phyloP scores from a whole-genome alignment of 2,113 vertebrate species.

The Ancistrus triradiatus region DNA sequence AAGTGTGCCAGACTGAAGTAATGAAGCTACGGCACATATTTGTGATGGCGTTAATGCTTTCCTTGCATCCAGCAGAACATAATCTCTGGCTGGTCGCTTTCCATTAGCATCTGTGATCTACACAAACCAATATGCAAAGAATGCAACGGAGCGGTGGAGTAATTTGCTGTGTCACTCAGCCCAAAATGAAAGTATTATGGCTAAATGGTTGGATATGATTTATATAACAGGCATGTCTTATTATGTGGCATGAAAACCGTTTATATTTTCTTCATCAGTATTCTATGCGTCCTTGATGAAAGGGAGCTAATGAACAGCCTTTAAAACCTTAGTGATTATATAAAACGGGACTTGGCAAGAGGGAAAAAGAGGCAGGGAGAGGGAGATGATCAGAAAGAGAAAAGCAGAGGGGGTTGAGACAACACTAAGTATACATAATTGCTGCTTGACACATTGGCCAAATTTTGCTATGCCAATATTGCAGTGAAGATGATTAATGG shows the following conservation, averaged over 20 bases:
- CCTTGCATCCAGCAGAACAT: slow-evolving; percentile 63
- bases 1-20: slow-evolving; percentile 55
- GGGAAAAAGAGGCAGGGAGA: neutral
- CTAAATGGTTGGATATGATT: slow-evolving; percentile 66
- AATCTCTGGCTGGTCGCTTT: slow-evolving; percentile 69
- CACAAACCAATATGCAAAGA: slow-evolving; percentile 64
- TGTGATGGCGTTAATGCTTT: slow-evolving; percentile 56
- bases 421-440: slow-evolving; percentile 78
- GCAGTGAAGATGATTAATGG: slow-evolving; percentile 78
- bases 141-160: slow-evolving; percentile 63
- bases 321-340: slow-evolving; percentile 72
- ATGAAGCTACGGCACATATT: slow-evolving; percentile 56
- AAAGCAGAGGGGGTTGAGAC: slow-evolving; percentile 45
- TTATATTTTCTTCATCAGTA: slow-evolving; percentile 60
- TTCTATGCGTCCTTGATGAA: slow-evolving; percentile 63
- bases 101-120: slow-evolving; percentile 66
- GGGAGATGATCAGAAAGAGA: slow-evolving; percentile 39
- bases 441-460: slow-evolving; percentile 76
- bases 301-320: slow-evolving; percentile 68
- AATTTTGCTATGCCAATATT: slow-evolving; percentile 81
- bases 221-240: slow-evolving; percentile 64
- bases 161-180: slow-evolving; percentile 66
- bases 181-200: slow-evolving; percentile 61
- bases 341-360: slow-evolving; percentile 57
- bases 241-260: slow-evolving; percentile 57